Base-by-base conservation (phyloP, 2,797 vertebrate species). In the Discoglossus pictus region DNA sequence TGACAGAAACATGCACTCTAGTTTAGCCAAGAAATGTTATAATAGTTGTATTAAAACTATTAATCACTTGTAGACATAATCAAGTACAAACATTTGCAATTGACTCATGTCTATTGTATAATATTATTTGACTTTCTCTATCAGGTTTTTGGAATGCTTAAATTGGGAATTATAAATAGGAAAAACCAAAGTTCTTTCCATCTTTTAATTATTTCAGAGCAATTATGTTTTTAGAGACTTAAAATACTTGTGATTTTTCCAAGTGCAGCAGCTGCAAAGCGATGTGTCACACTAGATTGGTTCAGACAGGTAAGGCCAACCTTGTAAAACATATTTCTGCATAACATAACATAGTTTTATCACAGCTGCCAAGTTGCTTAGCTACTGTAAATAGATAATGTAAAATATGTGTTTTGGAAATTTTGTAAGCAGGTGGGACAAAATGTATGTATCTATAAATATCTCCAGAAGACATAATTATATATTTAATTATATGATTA, bases 281-380 rank as follows among this genome's bases (percentile, higher is more conserved):
- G 6, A 13, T 20, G 16, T 61, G 68, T 79, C 56, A 77, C 72
- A 76, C 63, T 0, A 67, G 73, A 79, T 74, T 18, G 47, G 82
- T 85, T 81, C 72, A 76, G 78, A 71, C 84, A 86, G 76, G 81
- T 79, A 75, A 73, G 68, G 75, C 53, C 59, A 54, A 39, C 60
- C 72, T 65, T 66, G 72, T 77, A 64, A 75, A 72, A 64, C 21
- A 53, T 1, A 61, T 6, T 76, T 73, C 63, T 76, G 23, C 73
- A 72, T 53, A 80, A 48, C 43, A 62, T 43, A 23, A 20, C 68
- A 47, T 16, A 11, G 42, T 40, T 17, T 23, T 44, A 43, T 12
- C 6, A 20, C 16, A 51, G 61, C 16, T n/a, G 7, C 50, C 8
- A 31, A 17, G 38, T 50, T 55, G 54, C 61, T 52, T 52, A 64